Conservation (phyloP, 53 echinoderm and acorn worm species). For the Actinopyga echinites region DNA sequence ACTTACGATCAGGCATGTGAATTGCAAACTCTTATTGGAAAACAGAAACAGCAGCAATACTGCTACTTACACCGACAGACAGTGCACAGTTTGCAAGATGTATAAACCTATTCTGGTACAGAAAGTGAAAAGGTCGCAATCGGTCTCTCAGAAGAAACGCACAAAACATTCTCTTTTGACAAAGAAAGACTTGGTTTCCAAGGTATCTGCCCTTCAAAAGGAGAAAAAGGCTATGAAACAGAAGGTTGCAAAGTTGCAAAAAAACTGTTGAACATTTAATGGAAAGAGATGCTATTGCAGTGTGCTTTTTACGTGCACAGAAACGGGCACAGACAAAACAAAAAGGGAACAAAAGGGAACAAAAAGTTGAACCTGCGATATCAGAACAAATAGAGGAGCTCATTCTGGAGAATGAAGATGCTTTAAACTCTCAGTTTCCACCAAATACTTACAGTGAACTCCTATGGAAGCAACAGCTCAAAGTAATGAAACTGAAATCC, state of each 20-base stretch:
- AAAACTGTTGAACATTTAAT: background rate
- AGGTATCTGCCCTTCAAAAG: background rate
- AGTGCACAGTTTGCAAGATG: background rate
- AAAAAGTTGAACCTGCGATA: too few relatives aligned
- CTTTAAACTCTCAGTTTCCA: background rate
- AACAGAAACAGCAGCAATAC: background rate
- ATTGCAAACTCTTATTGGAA: background rate
- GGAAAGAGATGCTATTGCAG: too few relatives aligned
- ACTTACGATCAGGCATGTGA: background rate
- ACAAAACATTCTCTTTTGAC: background rate
- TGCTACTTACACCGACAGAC: background rate
- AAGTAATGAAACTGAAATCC: background rate
- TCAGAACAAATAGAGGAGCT: too few relatives aligned
- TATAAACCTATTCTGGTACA: background rate
- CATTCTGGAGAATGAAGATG: too few relatives aligned
- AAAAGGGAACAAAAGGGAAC: too few relatives aligned
- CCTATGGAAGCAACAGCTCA: conserved; percentile 5
- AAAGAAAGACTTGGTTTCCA: background rate
- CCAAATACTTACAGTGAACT: background rate
- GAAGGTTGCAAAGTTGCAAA: background rate
- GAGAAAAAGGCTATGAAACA: background rate
- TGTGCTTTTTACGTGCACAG: too few relatives aligned
- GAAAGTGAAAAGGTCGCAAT: background rate
- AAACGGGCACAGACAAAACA: too few relatives aligned
- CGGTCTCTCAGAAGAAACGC: background rate